Evolutionary conservation across 2,888 invertebrate species (phyloP), one percentile per base, ranked within the genome.

Genomic region (Clanis bilineata): DNA sequence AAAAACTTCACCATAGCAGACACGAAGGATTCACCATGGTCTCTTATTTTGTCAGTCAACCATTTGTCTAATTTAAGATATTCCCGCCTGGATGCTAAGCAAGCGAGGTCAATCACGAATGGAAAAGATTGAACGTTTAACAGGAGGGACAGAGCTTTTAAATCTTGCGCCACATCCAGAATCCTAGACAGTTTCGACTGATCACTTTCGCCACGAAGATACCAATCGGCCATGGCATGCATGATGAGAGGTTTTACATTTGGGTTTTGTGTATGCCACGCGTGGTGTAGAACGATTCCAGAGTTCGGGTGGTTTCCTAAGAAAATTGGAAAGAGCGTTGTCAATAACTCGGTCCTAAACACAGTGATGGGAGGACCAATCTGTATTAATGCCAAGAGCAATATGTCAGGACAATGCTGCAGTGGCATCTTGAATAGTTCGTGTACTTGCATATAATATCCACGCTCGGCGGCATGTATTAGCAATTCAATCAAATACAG

Each of bases 191-290:
- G 89, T 77, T 98, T 95, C 2, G 96, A 96, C 85, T 98, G 99
- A 85, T 99, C 99, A 76, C 97, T 96, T 77, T 99, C 98, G 28
- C 95, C 98, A 66, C 96, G 94, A 69, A 96, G 94, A 87, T 99
- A 99, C 98, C 98, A 99, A 68, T 99, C 98, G 0, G 98, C 97
- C 98, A 99, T 99, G 1, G 98, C 95, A 76, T 98, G 97, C 96
- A 98, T 98, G 64, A 99, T 96, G 62, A 97, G 95, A 2, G 96
- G 95, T 68, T 96, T 96, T 58, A 97, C 94, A 67, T 92, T 94
- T 18, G 93, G 93, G 70, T 94, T 95, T 76, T 95, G 96, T 58
- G 95, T 94, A 81, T 98, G 97, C 99, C 99, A 99, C 3, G 98
- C 98, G 80, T 98, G 97, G 85, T 99, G 98, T 59, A 99, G 92